Base-by-base conservation (phyloP, 2,113 vertebrate species). In the Trogon surrucura region DNA sequence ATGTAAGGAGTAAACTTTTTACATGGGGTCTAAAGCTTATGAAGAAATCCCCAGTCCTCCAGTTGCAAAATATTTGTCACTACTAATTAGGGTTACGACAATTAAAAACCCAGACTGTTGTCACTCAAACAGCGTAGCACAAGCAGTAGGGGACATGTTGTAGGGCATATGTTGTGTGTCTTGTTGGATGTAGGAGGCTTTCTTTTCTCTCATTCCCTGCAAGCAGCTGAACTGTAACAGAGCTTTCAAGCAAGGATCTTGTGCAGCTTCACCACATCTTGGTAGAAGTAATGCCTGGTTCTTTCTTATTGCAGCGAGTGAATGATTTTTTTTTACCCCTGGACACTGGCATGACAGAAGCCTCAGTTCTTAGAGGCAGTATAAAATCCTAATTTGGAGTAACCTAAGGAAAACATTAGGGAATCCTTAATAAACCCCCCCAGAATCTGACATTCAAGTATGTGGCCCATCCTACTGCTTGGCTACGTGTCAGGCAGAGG, bases 101-200 rank as follows among this genome's bases (percentile, higher is more conserved):
- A 95, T 72, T 94, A 89, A 70, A 94, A 88, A 18, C 61, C 41
- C 94, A 93, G 74, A 77, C 74, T 95, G 74, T 94, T 96, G 87
- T 83, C 4, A 0, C 62, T 94, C 79, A 85, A 88, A 82, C n/a
- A 91, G 54, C 66, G 70, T 1, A 92, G 93, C 78, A 54, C 66
- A 82, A 75, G 62, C 47, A 73, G 71, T 9, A 73, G 78, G 89
- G 70, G 77, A 47, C 71, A 86, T 84, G 64, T 80, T 88, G 75
- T 41, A 88, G 5, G 56, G 64, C 88, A 73, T 89, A 93, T 89
- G 87, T 34, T 72, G 53, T 50, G 29, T 65, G 85, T 88, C 17
- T 0, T 57, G 18, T 27, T 80, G 66, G 54, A 80, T 57, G 67
- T 70, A 82, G 79, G 58, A 89, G 18, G 16, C 27, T 82, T 89